Evolutionary conservation across 37 sponge, comb jelly and placozoan species (phyloP), one percentile per base, ranked within the genome.

Genomic region (Chondrilla cf. caribensis): DNA sequence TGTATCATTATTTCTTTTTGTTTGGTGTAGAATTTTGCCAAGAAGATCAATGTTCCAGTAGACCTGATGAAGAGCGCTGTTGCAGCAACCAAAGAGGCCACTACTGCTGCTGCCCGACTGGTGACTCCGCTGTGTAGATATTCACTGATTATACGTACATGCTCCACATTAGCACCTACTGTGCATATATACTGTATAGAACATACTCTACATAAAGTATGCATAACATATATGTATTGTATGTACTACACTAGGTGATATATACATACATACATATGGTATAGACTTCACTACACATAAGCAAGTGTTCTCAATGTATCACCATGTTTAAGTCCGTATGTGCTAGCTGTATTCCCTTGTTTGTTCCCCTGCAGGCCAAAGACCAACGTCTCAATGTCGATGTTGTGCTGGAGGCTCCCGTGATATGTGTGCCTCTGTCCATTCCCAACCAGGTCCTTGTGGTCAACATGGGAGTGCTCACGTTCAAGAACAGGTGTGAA

Each of bases 401-500:
- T 37, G 24, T 73, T 39, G 44, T 73, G 31, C 41, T 73, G 76
- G 76, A 73, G 41, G 76, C 76, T 37, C 76, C 76, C 3, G 24
- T 42, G 44, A 40, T 73, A 21, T 73, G 76, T 21, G 24, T 73
- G 18, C 76, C 76, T 38, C 76, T 73, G 25, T 40, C 76, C n/a
- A 19, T 73, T 2, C 76, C 76, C 44, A 42, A 73, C 9, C 76
- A 73, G 24, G 44, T 43, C 44, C 22, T 73, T 37, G 44, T 73
- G 19, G 43, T 73, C 21, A 73, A 73, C 43, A 73, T 73, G 76
- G 76, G 76, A 6, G 44, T 42, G 21, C 43, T 73, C 6, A 73
- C 19, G 17, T 40, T 73, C 38, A 73, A 42, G 44, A 73, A 73
- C 24, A 22, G 40, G 24, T 73, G 76, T 7, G 43, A 36, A n/a